A percentile compares a stretch with the other conserved stretches of the same genome.
phyloP scores from a whole-genome alignment of 2,113 vertebrate genomes.

The Petrocephalus microphthalmus region DNA sequence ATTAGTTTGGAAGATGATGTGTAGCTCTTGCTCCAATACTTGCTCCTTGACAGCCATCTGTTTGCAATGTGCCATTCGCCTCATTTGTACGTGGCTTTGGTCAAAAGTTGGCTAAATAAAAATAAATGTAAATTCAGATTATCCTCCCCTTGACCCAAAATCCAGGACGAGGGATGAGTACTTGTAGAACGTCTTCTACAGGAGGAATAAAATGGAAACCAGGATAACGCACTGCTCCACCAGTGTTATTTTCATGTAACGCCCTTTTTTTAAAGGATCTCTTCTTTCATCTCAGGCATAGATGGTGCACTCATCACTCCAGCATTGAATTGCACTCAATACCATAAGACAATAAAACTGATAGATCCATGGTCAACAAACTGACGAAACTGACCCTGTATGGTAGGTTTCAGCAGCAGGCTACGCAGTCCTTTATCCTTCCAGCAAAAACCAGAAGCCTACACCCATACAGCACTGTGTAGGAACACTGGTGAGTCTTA shows the following conservation, averaged over 20 bases:
- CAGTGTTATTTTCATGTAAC: not conserved
- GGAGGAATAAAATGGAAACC: not conserved
- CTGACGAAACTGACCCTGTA: not conserved
- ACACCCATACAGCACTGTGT: not conserved
- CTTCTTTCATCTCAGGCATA: not conserved
- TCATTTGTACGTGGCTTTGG: not conserved
- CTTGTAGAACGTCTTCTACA: not conserved
- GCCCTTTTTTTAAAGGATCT: not conserved
- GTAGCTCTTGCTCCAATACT: not conserved
- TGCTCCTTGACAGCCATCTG: not conserved
- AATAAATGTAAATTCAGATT: not conserved
- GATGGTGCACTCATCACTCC: not conserved
- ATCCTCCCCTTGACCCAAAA: not conserved
- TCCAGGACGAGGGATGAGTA: not conserved
- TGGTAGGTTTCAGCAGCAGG: not conserved
- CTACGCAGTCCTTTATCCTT: not conserved
- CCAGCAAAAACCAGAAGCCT: not conserved
- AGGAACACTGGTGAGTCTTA: not conserved
- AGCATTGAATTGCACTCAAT: not conserved
- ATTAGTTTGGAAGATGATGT: not conserved
- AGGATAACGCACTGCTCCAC: not conserved
- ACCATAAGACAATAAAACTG: not conserved
- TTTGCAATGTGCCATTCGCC: not conserved
- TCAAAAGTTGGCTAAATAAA: not conserved
- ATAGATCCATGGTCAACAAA: not conserved